Conservation (phyloP, 2,888 invertebrate genomes). For the Phragmatobia fuliginosa region DNA sequence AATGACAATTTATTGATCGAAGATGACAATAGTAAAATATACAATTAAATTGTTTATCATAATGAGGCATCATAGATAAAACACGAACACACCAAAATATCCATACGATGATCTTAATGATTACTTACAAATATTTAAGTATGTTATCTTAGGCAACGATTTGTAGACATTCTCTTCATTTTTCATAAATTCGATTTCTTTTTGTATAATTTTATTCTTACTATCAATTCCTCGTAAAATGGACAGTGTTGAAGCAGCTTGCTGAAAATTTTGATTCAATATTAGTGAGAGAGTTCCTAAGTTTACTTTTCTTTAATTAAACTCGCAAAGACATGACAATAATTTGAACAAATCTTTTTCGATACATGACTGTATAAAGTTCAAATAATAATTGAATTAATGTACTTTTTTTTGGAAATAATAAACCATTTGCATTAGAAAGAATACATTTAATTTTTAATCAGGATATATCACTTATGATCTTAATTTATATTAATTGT, state of each 20-base stretch:
- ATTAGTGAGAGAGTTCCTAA: neutral
- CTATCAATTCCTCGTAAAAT: slow-evolving; percentile 65
- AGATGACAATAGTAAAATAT: no score
- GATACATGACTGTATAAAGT: neutral
- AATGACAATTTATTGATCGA: no score
- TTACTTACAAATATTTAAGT: slow-evolving; percentile 65
- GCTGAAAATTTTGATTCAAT: slow-evolving; percentile 50
- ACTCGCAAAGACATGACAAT: neutral
- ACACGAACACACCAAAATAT: no score
- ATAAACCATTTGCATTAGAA: neutral
- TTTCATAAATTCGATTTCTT: slow-evolving; percentile 64
- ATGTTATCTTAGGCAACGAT: slow-evolving; percentile 61
- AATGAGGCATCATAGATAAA: neutral
- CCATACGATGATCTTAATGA: neutral
- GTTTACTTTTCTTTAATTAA: no score
- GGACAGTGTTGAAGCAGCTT: slow-evolving; percentile 65
- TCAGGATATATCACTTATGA: no score
- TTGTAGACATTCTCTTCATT: slow-evolving; percentile 63
- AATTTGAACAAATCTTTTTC: no score
- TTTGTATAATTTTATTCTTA: slow-evolving; percentile 61
- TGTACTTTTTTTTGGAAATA: neutral
- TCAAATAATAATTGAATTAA: neutral
- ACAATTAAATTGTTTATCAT: no score
- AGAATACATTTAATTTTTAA: neutral
- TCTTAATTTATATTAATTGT: neutral